phyloP scores from a whole-genome alignment of 2,113 vertebrate species.

The Silurus meridionalis region DNA sequence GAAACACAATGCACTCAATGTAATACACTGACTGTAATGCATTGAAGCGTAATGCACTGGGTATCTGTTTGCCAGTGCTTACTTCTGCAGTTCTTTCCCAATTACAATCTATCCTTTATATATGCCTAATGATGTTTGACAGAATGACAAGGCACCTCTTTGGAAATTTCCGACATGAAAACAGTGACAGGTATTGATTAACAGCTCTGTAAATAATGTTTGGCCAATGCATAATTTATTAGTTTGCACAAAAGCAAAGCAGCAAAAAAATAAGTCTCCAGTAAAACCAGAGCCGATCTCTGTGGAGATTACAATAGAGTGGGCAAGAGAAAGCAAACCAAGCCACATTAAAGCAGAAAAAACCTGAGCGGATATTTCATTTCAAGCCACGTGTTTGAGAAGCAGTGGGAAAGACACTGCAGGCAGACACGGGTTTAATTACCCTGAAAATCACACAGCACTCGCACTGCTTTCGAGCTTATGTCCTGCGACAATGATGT shows the following conservation, averaged over 20 bases:
- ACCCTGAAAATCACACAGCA: constrained; percentile 45
- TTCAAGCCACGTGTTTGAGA: constrained; percentile 41
- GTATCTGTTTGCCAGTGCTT: constrained; percentile 56
- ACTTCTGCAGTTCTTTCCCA: constrained; percentile 57
- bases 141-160: constrained; percentile 67
- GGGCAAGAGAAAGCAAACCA: constrained; percentile 37
- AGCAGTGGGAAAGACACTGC: constrained; percentile 29
- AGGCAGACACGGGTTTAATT: constrained; percentile 55
- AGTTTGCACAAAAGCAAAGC: constrained; percentile 59
- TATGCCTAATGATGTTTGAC: constrained; percentile 70
- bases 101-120: constrained; percentile 58
- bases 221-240: constrained; percentile 70
- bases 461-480: constrained; percentile 39
- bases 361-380: constrained; percentile 33
- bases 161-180: constrained; percentile 63
- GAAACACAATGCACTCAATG: background rate
- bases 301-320: constrained; percentile 36
- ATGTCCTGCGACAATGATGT: constrained; percentile 43
- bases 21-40: constrained; percentile 28
- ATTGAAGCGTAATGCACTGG: constrained; percentile 44
- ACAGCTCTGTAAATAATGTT: constrained; percentile 63
- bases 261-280: constrained; percentile 49
- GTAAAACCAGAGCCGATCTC: constrained; percentile 55
- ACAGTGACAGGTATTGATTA: constrained; percentile 67
- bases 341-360: constrained; percentile 27